Evolutionary conservation across 1,140 invertebrate genomes (phyloP), one percentile per base, ranked within the genome.

Genomic region (Metaphire vulgaris): DNA sequence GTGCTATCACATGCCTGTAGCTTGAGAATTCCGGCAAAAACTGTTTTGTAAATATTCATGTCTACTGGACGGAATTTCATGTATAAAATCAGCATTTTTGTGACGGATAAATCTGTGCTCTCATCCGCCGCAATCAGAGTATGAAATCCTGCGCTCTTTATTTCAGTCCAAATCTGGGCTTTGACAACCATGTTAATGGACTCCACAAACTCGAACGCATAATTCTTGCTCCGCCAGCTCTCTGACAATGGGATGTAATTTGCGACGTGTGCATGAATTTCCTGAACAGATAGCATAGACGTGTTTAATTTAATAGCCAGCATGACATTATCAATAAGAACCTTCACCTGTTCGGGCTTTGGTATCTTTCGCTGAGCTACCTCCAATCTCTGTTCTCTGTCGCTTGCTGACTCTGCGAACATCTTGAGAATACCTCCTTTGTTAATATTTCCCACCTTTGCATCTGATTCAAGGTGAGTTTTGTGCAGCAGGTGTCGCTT

Each of bases 181-280:
- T 76, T 21, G 33, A 74, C 29, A 30, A 76, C 69, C 12, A 28
- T 26, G 41, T 76, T 73, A 14, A 76, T 74, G 28, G 28, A 76
- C 28, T 76, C 69, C 16, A 76, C 69, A 74, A 76, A 76, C 33
- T 76, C 28, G 0, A 76, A 74, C 66, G 64, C 66, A n/a, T n/a
- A n/a, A n/a, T n/a, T n/a, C n/a, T n/a, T n/a, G n/a, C n/a, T n/a
- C n/a, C n/a, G n/a, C n/a, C 74, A 75, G 32, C 32, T 69, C 29
- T 16, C 66, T 69, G 74, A 33, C 14, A 75, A 16, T 21, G 28
- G 28, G 2, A 75, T 30, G 70, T 75, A 75, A 31, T 75, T 66
- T 15, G 33, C 74, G 16, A n/a, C 26, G n/a, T n/a, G n/a, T n/a
- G n/a, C n/a, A n/a, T n/a, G n/a, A n/a, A n/a, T n/a, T n/a, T n/a